A percentile compares a stretch with the other conserved stretches of the same genome.
These are phyloP conservation scores for Rhagophthalmus giganteus DNA, from an alignment of 2,888 invertebrate genomes.

Conservation along the genomic window DNA sequence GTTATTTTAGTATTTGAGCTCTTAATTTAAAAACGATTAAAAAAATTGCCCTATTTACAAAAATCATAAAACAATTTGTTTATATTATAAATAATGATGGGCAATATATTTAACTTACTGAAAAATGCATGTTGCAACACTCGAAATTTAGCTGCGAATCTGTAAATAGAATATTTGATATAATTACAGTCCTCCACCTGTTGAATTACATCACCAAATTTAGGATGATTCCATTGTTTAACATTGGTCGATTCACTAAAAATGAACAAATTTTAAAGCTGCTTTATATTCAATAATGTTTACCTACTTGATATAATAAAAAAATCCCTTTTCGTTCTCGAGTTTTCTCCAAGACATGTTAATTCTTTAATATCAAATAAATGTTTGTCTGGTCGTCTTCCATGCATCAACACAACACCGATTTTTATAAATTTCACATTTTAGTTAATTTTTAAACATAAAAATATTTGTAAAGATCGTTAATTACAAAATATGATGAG, in stretches of 20 bases:
- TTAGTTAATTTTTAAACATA: too few species aligned
- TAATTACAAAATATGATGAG: too few species aligned
- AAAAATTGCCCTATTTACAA: too few species aligned
- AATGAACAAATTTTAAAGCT: slow-evolving; percentile 28
- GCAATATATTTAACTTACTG: slow-evolving; percentile 57
- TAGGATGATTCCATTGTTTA: slow-evolving; percentile 64
- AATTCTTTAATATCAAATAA: too few species aligned
- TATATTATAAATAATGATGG: not conserved
- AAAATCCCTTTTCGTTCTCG: slow-evolving; percentile 65
- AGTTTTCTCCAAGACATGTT: slow-evolving; percentile 60
- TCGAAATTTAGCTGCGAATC: slow-evolving; percentile 73
- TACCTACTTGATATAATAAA: slow-evolving; percentile 63
- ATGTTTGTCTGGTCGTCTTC: too few species aligned
- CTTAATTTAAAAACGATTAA: too few species aligned
- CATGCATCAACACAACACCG: too few species aligned
- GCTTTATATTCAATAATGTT: slow-evolving; percentile 6
- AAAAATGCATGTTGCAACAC: slow-evolving; percentile 65
- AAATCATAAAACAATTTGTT: too few species aligned
- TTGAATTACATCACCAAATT: slow-evolving; percentile 62
- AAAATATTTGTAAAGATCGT: too few species aligned
- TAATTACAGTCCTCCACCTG: slow-evolving; percentile 66
- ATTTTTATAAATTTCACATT: too few species aligned
- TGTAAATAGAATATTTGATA: slow-evolving; percentile 75
- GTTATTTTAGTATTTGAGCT: too few species aligned
- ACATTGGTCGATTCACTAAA: slow-evolving; percentile 59